Evolutionary conservation across 2,888 invertebrate genomes (phyloP).

Genomic region (Lasioglossum figueresi): DNA sequence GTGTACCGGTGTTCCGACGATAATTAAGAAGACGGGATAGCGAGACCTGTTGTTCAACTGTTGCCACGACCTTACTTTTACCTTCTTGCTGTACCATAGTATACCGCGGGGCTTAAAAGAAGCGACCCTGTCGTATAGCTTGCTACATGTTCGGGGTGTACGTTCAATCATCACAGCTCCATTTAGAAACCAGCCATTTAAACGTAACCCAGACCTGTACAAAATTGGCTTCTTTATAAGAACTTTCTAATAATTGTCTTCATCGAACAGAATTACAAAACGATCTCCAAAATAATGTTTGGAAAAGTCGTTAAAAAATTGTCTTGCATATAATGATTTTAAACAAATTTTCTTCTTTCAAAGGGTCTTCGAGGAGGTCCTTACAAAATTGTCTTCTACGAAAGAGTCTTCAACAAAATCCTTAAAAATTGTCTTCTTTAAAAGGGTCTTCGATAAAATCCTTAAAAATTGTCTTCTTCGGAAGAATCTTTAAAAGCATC

Average conservation of each 20-base stretch:
- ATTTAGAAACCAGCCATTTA: too few relatives aligned
- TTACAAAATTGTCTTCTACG: neutral
- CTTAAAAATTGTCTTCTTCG: neutral
- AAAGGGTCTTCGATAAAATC: neutral
- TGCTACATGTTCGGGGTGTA: neutral
- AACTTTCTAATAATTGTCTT: neutral
- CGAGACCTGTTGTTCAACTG: slow-evolving; percentile 4
- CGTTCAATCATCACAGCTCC: neutral
- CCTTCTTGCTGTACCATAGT: neutral
- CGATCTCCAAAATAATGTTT: too few relatives aligned
- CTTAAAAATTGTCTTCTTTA: neutral
- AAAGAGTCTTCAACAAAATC: fast-evolving
- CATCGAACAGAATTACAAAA: neutral
- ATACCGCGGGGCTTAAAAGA: neutral
- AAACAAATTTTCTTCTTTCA: neutral
- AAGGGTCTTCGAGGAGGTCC: neutral
- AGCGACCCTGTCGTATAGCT: neutral
- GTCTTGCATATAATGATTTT: neutral
- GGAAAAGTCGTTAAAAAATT: neutral
- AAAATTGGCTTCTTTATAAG: too few relatives aligned
- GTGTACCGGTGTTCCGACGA: slow-evolving; percentile 3
- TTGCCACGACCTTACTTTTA: neutral
- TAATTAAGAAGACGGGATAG: neutral
- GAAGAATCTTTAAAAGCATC: too few relatives aligned
- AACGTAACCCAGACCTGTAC: too few relatives aligned